Evolutionary conservation across 2,797 vertebrate genomes (phyloP).

Genomic region (Schizothorax lantsangensis): DNA sequence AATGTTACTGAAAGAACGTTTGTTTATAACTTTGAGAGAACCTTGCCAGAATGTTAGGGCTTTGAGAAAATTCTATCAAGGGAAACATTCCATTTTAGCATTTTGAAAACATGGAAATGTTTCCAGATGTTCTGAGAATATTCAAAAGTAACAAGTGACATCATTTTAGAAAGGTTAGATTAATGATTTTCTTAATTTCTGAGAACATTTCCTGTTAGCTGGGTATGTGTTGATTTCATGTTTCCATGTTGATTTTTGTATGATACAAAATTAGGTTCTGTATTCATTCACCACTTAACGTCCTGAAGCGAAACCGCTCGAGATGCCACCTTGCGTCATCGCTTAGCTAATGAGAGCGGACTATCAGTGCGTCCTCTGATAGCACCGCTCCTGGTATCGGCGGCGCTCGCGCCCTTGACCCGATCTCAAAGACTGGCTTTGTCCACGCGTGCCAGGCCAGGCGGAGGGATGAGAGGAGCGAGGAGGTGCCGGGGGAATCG

Average conservation of each 20-base stretch:
- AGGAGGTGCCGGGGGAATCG: constrained; percentile 42
- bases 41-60: neutral
- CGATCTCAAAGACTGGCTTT: constrained; percentile 57
- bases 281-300: neutral
- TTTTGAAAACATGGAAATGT: neutral
- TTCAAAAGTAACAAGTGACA: neutral
- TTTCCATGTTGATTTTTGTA: neutral
- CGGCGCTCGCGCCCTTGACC: constrained; percentile 9
- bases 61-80: neutral
- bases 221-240: neutral
- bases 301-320: neutral
- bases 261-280: neutral
- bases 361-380: constrained; percentile 34
- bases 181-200: neutral
- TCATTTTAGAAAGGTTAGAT: neutral
- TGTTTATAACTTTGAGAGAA: neutral
- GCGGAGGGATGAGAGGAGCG: constrained; percentile 39
- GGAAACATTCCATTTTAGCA: too few relatives aligned
- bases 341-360: constrained; percentile 41
- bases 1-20: neutral
- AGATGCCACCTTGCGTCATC: constrained; percentile 32
- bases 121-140: neutral
- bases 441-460: constrained; percentile 46
- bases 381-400: constrained; percentile 22
- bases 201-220: neutral